Evolutionary conservation across 1,140 invertebrate species (phyloP).

Genomic region (Neuroterus valhalla): DNA sequence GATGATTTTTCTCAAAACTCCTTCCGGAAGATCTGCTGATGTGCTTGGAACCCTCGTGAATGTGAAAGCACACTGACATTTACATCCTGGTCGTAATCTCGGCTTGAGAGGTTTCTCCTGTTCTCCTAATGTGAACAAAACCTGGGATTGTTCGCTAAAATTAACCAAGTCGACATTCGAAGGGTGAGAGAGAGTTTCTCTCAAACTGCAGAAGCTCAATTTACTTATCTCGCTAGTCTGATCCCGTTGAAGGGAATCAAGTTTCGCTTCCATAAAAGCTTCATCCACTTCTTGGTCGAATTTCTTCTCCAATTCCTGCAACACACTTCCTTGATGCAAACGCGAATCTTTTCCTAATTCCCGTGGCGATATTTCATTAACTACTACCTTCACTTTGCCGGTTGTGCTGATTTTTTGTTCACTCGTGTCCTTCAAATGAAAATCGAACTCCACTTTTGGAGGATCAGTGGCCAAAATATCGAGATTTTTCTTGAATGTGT

Average conservation of each 20-base stretch:
- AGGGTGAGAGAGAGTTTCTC: conserved; percentile 37
- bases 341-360: conserved; percentile 36
- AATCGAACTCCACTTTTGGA: conserved; percentile 42
- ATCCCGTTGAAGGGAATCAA: conserved; percentile 39
- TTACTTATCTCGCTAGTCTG: conserved; percentile 43
- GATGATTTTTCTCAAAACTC: conserved; percentile 65
- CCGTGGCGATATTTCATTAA: conserved; percentile 46
- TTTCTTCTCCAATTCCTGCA: conserved; percentile 54
- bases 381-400: conserved; percentile 65
- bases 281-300: conserved; percentile 48
- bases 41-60: conserved; percentile 65
- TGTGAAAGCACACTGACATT: conserved; percentile 64
- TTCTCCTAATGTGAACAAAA: conserved; percentile 86
- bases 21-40: conserved; percentile 65
- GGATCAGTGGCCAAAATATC: conserved; percentile 50
- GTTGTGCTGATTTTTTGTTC: conserved; percentile 48
- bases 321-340: conserved; percentile 36
- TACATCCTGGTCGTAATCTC: conserved; percentile 44
- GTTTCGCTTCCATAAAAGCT: conserved; percentile 49
- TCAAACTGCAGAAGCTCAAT: conserved; percentile 27
- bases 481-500: conserved; percentile 62
- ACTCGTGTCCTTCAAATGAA: conserved; percentile 42
- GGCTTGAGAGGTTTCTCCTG: conserved; percentile 78
- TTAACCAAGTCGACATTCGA: conserved; percentile 51
- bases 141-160: conserved; percentile 67